Evolutionary conservation across 2,888 invertebrate genomes (phyloP).

Genomic region (Cosmia pyralina): DNA sequence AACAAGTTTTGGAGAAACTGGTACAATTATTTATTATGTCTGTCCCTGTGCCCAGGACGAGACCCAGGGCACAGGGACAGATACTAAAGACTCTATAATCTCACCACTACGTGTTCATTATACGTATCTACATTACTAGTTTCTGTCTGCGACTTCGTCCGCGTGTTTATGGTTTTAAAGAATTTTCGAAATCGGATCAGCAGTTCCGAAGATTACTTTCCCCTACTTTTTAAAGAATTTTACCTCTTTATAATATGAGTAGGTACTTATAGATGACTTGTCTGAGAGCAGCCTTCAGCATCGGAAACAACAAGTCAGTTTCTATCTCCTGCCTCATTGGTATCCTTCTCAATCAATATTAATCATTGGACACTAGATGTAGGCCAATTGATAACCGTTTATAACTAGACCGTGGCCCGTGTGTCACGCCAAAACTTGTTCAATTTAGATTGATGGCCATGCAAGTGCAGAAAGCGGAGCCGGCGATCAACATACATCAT

Average conservation of each 20-base stretch:
- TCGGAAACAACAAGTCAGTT: constrained; percentile 12
- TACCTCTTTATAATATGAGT: no score
- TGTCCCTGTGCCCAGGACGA: no score
- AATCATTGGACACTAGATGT: constrained; percentile 54
- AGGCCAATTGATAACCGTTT: constrained; percentile 59
- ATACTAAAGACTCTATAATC: not conserved
- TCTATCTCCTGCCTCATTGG: constrained; percentile 7
- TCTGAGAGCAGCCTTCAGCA: not conserved
- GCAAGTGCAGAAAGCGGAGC: constrained; percentile 56
- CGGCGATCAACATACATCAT: constrained; percentile 37
- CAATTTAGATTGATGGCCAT: constrained; percentile 58
- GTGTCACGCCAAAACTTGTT: constrained; percentile 52
- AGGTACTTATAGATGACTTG: not conserved
- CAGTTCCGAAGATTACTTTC: no score
- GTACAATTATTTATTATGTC: not conserved
- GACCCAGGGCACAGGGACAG: no score
- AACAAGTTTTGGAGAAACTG: not conserved
- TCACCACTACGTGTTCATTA: no score
- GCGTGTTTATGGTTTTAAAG: no score
- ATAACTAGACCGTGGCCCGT: constrained; percentile 39
- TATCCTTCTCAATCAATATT: constrained; percentile 52
- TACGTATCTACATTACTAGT: no score
- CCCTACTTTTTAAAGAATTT: no score
- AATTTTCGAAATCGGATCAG: no score
- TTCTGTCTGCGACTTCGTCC: no score